Conservation (phyloP, 2,797 vertebrate genomes). For the Trachurus trachurus region DNA sequence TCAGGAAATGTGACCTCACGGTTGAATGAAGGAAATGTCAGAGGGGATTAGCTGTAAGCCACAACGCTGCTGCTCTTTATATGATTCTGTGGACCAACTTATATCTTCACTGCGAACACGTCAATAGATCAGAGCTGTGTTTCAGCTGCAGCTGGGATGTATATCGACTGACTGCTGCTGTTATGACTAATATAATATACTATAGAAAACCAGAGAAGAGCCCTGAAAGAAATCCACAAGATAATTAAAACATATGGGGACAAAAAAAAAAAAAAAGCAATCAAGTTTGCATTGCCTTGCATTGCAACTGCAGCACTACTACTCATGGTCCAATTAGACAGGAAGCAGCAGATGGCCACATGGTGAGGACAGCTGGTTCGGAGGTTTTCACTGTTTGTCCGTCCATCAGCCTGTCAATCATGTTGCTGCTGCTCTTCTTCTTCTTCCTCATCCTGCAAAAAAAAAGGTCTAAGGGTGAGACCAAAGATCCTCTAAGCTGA, state of each 20-base stretch:
- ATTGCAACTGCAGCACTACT: background rate
- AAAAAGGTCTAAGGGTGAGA: too few species aligned
- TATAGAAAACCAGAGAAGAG: background rate
- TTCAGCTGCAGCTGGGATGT: constrained; percentile 35
- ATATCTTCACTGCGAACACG: constrained; percentile 50
- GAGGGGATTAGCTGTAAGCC: constrained; percentile 77
- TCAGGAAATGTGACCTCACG: constrained; percentile 68
- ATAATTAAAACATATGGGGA: constrained; percentile 64
- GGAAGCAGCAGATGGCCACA: constrained; percentile 71
- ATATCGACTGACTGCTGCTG: constrained; percentile 34
- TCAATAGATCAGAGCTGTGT: constrained; percentile 57
- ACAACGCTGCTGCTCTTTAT: constrained; percentile 63
- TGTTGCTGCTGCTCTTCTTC: constrained; percentile 3
- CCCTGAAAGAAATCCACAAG: background rate
- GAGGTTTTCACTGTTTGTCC: constrained; percentile 66
- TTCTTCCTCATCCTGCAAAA: constrained; percentile 29
- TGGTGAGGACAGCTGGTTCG: constrained; percentile 74
- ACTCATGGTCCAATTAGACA: constrained; percentile 73
- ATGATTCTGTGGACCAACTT: constrained; percentile 66
- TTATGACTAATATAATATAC: constrained; percentile 17
- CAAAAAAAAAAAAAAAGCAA: constrained; percentile 60
- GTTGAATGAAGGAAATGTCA: constrained; percentile 82
- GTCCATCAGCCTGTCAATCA: constrained; percentile 76
- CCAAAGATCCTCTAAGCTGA: too few species aligned
- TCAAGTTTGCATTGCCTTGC: constrained; percentile 31